Base-by-base conservation (phyloP, 2,113 vertebrate genomes). In the Taurulus bubalis region DNA sequence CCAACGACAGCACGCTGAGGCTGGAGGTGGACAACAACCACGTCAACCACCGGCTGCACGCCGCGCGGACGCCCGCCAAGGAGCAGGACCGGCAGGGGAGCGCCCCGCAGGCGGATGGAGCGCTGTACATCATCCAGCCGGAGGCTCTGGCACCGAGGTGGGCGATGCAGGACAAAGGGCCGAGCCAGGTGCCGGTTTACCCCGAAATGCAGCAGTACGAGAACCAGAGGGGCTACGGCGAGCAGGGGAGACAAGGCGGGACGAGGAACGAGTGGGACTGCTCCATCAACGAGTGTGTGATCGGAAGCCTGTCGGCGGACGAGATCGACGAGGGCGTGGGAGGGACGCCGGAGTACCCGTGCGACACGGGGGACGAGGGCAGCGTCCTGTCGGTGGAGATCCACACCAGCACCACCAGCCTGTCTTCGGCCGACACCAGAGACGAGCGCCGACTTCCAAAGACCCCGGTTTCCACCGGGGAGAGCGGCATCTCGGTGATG, bases 1-100 rank as follows among this genome's bases (percentile, higher is more conserved):
- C 89, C 81, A 89, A 83, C 20, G 88, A 92, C 67, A 92, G 91
- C 79, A 86, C 90, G 1, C 89, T 91, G 16, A 95, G 90, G 53
- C 85, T 93, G 0, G 94, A 95, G 86, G 90, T 80, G 9, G 95
- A 95, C 90, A 95, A 96, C 85, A 96, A 96, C 85, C 94, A 94
- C 4, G 90, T 95, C 82, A 96, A 96, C 89, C 32, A 92, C 75
- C 74, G 85, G 32, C 86, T 94, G 69, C 93, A 94, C 32, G 59
- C 82, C 0, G 65, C 26, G 1, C 82, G 84, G 8, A 8, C 71
- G 12, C 30, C 59, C 0, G 40, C 18, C 1, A 77, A 38, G 62
- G 87, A 90, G 65, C 49, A 30, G 4, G 73, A 77, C 47, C 67
- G 38, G 22, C 85, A 90, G 63, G 77, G 28, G 6, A 75, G 60